Base-by-base conservation (phyloP, 2,113 vertebrate genomes). In the Lampris megalopsis region DNA sequence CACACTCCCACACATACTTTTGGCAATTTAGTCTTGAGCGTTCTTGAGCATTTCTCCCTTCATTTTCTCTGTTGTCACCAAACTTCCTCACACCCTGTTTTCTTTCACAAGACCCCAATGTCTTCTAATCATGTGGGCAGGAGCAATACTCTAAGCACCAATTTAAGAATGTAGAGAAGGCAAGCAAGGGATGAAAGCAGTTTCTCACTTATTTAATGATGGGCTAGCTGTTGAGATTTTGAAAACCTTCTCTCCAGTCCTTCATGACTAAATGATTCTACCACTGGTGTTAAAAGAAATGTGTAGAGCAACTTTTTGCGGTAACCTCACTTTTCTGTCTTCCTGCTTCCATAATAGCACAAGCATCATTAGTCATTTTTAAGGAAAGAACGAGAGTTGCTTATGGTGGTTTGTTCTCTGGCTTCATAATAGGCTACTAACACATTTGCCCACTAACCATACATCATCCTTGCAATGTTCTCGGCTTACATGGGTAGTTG, bases 341-440 rank as follows among this genome's bases (percentile, higher is more conserved):
- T 38, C 58, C 49, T 62, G 57, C 70, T 76, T 78, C 88, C 77
- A 78, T 58, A 86, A 80, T 71, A 50, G 10, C 47, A 87, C 70
- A 67, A 13, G 67, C 80, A 68, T 88, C 89, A 88, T 92, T 89
- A 81, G 89, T 92, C 91, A 88, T 85, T 84, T 80, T 77, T 61
- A 71, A 43, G 52, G 60, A 52, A 70, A 53, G 49, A 69, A 68
- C 50, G 71, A 62, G 69, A 82, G 76, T 85, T 68, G 85, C 80
- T 79, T 71, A 6, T 75, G 70, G 80, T 67, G 75, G 64, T 69
- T 76, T 87, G 75, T 68, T 86, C 84, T 77, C 80, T 11, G 67
- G 84, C 54, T 68, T 67, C 76, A 80, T 76, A 85, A 77, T 24
- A 24, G 24, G 24, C 81, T 86, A 73, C 64, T 73, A 73, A 86